A percentile compares a stretch with the other conserved stretches of the same genome.
These are phyloP conservation scores for Trypoxylus dichotomus DNA, from an alignment of 1,140 invertebrate species.

Conservation along the genomic window DNA sequence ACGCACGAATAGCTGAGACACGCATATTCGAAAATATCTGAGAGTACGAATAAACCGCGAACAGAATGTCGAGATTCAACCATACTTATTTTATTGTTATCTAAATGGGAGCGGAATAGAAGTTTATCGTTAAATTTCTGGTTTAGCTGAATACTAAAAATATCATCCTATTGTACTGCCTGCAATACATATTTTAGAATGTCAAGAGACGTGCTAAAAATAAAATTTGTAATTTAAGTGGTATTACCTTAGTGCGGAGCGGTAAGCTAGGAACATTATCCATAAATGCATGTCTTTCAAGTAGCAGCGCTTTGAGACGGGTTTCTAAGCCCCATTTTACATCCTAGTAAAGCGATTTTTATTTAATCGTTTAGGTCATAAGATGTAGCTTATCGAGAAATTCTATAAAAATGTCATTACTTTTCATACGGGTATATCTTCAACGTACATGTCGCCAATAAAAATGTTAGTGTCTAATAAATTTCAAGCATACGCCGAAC, in stretches of 20 bases:
- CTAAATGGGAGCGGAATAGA: too few relatives aligned
- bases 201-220: background rate
- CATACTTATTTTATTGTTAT: too few relatives aligned
- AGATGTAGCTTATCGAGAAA: background rate
- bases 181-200: background rate
- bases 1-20: too few relatives aligned
- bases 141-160: too few relatives aligned
- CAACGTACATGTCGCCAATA: background rate
- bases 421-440: background rate
- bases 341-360: background rate
- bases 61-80: too few relatives aligned
- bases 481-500: background rate
- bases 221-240: background rate
- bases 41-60: too few relatives aligned
- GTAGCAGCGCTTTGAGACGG: background rate
- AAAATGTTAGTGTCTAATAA: background rate
- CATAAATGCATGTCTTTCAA: background rate
- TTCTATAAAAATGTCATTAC: constrained; percentile 10
- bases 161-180: too few relatives aligned
- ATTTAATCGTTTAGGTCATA: background rate
- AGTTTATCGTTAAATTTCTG: too few relatives aligned
- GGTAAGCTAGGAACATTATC: background rate
- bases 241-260: background rate
- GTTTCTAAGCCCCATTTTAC: background rate
- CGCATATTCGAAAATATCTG: too few relatives aligned